Conservation (phyloP, 2,888 invertebrate species). For the Drosophila paracracens region DNA sequence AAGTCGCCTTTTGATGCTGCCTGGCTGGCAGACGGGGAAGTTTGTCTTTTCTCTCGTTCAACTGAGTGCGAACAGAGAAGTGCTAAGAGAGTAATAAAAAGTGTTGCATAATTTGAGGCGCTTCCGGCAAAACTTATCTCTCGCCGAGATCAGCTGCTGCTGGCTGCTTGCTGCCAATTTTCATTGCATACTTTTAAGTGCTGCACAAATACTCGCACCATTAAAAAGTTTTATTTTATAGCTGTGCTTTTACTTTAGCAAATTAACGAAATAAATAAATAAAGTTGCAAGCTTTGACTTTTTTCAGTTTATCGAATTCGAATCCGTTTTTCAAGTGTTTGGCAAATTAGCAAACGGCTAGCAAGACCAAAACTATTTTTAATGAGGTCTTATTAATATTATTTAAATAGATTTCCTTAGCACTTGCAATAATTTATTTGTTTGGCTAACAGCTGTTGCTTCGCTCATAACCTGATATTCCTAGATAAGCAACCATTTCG, state of each 20-base stretch:
- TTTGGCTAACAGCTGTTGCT: not conserved
- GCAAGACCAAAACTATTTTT: not conserved
- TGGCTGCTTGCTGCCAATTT: constrained; percentile 19
- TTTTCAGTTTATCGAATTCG: not conserved
- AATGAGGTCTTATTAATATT: not conserved
- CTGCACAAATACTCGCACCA: constrained; percentile 53
- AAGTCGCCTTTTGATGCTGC: constrained; percentile 33
- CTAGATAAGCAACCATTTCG: not conserved
- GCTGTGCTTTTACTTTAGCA: not conserved
- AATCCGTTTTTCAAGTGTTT: not conserved
- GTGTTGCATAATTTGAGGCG: constrained; percentile 31
- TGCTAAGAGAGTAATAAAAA: constrained; percentile 11
- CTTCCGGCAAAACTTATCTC: constrained; percentile 21
- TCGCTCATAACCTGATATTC: not conserved
- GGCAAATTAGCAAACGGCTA: not conserved
- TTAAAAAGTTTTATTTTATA: constrained; percentile 33
- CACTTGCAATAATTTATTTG: not conserved
- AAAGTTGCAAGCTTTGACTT: not conserved
- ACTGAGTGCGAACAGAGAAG: not conserved
- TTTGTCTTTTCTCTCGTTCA: constrained; percentile 20
- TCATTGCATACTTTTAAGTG: constrained; percentile 47
- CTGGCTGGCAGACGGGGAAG: constrained; percentile 17
- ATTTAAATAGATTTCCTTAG: not conserved
- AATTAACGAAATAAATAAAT: constrained; percentile 1
- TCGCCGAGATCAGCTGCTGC: not conserved